phyloP scores from a whole-genome alignment of 2,113 vertebrate genomes.

The Vireo altiloquus region DNA sequence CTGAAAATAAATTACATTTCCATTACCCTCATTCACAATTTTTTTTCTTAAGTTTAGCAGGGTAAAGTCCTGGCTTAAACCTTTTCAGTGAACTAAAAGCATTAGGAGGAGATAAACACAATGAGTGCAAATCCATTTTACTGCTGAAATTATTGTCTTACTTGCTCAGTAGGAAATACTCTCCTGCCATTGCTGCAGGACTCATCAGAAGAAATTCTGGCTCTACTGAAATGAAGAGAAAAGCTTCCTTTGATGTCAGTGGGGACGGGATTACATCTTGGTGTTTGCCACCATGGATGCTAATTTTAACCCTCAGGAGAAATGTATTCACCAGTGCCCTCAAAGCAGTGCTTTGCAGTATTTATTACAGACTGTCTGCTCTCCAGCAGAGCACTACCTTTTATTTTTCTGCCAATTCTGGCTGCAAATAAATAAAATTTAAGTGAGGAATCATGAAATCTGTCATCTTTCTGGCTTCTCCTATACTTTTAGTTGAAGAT shows the following conservation, averaged over 20 bases:
- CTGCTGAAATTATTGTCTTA: neutral
- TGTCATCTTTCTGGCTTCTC: neutral
- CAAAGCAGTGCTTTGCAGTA: neutral
- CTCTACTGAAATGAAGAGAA: neutral
- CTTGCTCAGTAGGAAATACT: neutral
- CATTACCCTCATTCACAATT: neutral
- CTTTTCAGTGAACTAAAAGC: conserved; percentile 24
- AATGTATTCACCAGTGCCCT: neutral
- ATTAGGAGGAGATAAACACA: conserved; percentile 22
- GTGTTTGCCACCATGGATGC: neutral
- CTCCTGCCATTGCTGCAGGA: neutral
- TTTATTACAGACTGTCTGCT: neutral
- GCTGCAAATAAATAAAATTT: neutral
- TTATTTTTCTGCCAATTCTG: neutral
- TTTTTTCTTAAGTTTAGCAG: neutral
- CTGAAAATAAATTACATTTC: conserved; percentile 8
- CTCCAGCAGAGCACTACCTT: neutral
- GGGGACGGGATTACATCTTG: neutral
- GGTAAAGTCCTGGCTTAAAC: neutral
- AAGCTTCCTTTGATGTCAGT: neutral
- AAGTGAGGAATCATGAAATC: neutral
- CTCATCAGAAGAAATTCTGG: neutral
- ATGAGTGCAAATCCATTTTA: conserved; percentile 14
- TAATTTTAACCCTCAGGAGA: conserved; percentile 21
- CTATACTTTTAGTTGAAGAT: neutral